A percentile compares a stretch with the other conserved stretches of the same genome.
Conservation (phyloP, 2,113 vertebrate genomes). For the Enhydra lutris region DNA sequence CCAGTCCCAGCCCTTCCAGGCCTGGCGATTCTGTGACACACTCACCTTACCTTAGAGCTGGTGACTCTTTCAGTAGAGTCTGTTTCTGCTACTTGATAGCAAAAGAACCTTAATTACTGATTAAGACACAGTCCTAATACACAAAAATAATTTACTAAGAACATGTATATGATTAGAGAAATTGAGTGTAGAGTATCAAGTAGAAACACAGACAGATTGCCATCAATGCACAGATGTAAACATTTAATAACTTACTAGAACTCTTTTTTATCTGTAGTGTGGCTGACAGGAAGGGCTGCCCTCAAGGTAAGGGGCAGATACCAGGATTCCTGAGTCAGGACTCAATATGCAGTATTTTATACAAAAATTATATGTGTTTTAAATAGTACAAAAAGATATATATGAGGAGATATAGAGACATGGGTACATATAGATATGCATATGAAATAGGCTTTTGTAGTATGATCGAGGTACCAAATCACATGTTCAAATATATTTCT, state of each 20-base stretch:
- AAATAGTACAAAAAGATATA: neutral
- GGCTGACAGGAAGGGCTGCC: neutral
- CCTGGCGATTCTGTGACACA: neutral
- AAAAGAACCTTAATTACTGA: neutral
- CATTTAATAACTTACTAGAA: accelerated
- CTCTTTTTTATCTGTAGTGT: accelerated
- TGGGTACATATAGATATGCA: neutral
- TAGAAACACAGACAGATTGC: neutral
- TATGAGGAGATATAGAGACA: neutral
- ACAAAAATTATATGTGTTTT: neutral
- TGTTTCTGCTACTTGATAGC: neutral
- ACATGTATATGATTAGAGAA: neutral
- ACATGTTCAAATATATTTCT: conserved; percentile 23
- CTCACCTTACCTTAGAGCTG: neutral
- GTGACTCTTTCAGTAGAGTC: neutral
- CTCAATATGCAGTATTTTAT: neutral
- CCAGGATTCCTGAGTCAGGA: neutral
- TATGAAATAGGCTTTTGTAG: neutral
- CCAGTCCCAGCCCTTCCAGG: accelerated
- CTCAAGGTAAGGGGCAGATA: neutral
- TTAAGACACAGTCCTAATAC: neutral
- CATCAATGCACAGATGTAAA: too few relatives aligned
- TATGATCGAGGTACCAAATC: neutral
- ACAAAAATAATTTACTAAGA: neutral
- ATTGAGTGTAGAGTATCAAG: neutral